Conservation (phyloP, 2,888 invertebrate genomes). For the Drosophila falleni region DNA sequence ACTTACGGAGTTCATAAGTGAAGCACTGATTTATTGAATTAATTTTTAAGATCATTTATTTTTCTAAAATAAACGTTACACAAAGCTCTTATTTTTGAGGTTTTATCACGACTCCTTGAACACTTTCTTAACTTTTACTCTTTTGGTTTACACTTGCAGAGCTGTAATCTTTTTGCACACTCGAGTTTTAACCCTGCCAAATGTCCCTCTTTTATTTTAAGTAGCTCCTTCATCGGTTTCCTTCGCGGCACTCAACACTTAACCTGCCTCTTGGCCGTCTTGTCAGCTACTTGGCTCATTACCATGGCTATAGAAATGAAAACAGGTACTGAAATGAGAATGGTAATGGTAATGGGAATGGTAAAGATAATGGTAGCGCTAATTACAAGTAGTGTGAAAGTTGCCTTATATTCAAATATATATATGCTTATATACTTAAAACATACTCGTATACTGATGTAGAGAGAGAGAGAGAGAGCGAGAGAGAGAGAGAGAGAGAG, state of each 20-base stretch:
- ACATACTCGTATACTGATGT: not conserved
- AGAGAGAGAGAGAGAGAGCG: not conserved
- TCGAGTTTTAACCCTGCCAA: constrained; percentile 1
- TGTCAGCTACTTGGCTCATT: constrained; percentile 63
- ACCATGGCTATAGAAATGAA: constrained; percentile 55
- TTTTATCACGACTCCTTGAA: not conserved
- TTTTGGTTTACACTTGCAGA: constrained; percentile 3
- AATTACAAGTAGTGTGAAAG: constrained; percentile 34
- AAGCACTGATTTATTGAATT: not conserved
- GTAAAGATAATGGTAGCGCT: constrained; percentile 32
- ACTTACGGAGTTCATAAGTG: no score
- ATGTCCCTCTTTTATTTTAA: constrained; percentile 30
- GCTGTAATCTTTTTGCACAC: constrained; percentile 22
- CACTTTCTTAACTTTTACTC: not conserved
- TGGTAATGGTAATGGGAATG: no score
- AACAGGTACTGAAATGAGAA: constrained; percentile 26
- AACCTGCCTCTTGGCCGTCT: constrained; percentile 36
- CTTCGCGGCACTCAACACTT: constrained; percentile 38
- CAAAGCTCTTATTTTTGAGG: not conserved
- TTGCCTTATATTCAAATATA: constrained; percentile 16
- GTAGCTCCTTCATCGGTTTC: constrained; percentile 33
- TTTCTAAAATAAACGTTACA: not conserved
- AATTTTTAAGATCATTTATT: not conserved
- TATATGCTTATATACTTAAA: not conserved
- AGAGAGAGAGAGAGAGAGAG: not conserved